A percentile compares a stretch with the other conserved stretches of the same genome.
These are phyloP conservation scores for Tachysurus vachellii DNA, from an alignment of 2,113 vertebrate species.

Conservation along the genomic window DNA sequence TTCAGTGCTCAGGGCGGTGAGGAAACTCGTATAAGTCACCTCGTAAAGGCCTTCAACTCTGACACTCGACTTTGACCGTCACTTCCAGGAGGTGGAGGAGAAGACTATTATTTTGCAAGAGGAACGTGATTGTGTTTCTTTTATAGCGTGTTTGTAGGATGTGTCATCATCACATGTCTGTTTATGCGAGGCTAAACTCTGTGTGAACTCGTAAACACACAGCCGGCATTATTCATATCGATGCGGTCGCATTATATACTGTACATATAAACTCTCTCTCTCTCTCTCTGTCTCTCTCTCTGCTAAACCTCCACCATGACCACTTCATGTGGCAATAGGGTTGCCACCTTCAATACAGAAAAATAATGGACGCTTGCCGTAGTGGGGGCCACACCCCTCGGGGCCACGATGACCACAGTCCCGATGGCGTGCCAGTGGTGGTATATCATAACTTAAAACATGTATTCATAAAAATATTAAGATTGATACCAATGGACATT, in stretches of 20 bases:
- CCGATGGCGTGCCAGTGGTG: no score
- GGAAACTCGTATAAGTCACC: slow-evolving; percentile 57
- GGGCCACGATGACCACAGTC: no score
- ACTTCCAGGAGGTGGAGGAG: not conserved
- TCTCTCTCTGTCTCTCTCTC: not conserved
- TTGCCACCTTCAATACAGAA: no score
- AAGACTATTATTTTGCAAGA: slow-evolving; percentile 37
- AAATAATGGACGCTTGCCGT: no score
- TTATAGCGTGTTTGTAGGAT: slow-evolving; percentile 30
- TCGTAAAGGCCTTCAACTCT: slow-evolving; percentile 56
- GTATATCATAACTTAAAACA: no score
- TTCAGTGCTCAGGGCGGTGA: slow-evolving; percentile 55
- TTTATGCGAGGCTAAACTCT: slow-evolving; percentile 36
- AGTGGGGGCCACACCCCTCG: no score
- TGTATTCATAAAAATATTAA: no score
- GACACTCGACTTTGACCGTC: slow-evolving; percentile 27
- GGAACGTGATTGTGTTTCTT: slow-evolving; percentile 31
- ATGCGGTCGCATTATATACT: not conserved
- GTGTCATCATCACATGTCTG: slow-evolving; percentile 1
- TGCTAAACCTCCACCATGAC: not conserved
- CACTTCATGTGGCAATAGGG: not conserved
- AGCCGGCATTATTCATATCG: not conserved
- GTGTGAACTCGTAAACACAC: slow-evolving; percentile 20
- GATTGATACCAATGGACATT: no score
- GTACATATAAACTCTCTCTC: not conserved